Evolutionary conservation across 2,797 vertebrate genomes (phyloP), one percentile per base, ranked within the genome.

Genomic region (Anniella stebbinsi): DNA sequence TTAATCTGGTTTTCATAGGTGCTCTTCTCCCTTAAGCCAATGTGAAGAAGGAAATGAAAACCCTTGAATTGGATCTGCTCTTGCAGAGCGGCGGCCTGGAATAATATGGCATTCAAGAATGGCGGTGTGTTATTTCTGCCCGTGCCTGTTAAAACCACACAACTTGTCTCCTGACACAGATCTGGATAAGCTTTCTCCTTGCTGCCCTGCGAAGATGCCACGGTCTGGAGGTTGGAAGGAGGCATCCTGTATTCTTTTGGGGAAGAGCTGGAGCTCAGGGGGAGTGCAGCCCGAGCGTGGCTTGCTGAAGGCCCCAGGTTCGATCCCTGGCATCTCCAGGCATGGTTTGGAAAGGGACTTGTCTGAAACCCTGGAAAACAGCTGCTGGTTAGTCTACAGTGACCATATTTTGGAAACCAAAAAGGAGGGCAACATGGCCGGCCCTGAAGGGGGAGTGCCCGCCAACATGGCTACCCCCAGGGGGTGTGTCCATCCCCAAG

Each of bases 1-100:
- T 93, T 92, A 88, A 88, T 93, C 91, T 84, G 48, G 8, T 84
- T 94, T 92, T 76, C 57, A 91, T 91, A 89, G 1, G 41, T 36
- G 15, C 2, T 82, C 7, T 73, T 89, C 78, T 92, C 76, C 54
- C n/a, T 51, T 66, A 70, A 86, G 12, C 84, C 83, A 3, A 88
- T 87, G 63, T n/a, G 12, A 90, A 91, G 2, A 45, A 86, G 48
- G 73, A 77, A 70, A 66, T 30, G 11, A 76, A 48, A 82, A 18
- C 1, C 77, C 25, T 36, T 0, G 23, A 88, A 89, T 41, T 70
- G 1, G 48, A 28, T 70, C 1, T 0, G 60, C 89, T 93, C 83
- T 80, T 51, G 41, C 45, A 80, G 63, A 91, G 45, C 0, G 38
- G n/a, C 12, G 72, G 45, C 48, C 15, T 0, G 66, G 90, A 91